These are phyloP conservation scores for Tachina fera DNA, from an alignment of 2,888 invertebrate species.

Conservation along the genomic window DNA sequence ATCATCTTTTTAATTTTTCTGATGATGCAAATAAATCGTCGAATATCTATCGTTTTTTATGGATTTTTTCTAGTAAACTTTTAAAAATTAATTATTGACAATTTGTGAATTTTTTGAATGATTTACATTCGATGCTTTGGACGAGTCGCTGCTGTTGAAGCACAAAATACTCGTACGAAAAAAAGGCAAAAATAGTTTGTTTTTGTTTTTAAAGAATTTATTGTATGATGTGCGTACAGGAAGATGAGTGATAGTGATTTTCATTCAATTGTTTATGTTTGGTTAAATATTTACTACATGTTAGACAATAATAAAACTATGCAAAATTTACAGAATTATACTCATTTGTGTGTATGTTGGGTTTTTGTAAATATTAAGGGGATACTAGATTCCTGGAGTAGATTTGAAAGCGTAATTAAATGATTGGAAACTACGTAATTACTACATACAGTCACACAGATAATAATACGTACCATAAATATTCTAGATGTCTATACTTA, in stretches of 20 bases:
- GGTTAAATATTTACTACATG: constrained; percentile 2
- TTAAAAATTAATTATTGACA: constrained; percentile 63
- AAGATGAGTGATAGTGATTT: background rate
- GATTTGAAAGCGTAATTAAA: background rate
- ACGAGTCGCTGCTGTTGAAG: constrained; percentile 31
- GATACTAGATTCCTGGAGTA: background rate
- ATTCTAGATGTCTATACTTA: too few relatives aligned
- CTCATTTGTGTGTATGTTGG: background rate
- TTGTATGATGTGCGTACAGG: background rate
- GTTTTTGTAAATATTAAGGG: background rate
- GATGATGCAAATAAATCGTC: constrained; percentile 21
- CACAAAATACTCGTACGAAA: constrained; percentile 9
- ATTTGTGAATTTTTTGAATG: constrained; percentile 65
- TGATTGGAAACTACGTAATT: too few relatives aligned
- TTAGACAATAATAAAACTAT: background rate
- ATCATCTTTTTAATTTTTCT: constrained; percentile 45
- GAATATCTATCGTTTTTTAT: constrained; percentile 17
- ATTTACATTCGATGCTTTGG: constrained; percentile 21
- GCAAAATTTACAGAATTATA: background rate
- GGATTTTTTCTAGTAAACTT: constrained; percentile 52
- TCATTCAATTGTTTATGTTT: constrained; percentile 50
- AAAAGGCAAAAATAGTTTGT: constrained; percentile 10
- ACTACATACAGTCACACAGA: background rate
- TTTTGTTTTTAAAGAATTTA: constrained; percentile 35
- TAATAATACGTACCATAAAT: background rate